Base-by-base conservation (phyloP, 2,888 invertebrate genomes). In the Catocala nupta region DNA sequence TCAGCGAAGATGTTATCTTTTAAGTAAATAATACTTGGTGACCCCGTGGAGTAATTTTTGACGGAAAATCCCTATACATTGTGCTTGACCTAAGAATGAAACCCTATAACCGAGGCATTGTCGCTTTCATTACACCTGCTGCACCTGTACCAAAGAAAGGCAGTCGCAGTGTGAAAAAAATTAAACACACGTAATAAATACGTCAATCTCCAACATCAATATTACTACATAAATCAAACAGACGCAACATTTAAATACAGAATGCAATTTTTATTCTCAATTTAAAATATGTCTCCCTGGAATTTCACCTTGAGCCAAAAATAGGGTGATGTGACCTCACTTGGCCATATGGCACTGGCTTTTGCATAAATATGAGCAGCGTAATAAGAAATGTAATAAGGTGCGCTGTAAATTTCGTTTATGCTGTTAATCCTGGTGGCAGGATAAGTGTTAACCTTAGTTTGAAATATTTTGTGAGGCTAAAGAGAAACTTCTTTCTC, bases 301-400 rank as follows among this genome's bases (percentile, higher is more conserved):
- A 70, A 71, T 79, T 78, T 82, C 74, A 7, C 79, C 79, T 78
- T 71, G 56, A 67, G 65, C 81, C 62, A 70, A 80, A 80, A 76
- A 80, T 81, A 77, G 66, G 68, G 59, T 63, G 63, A 55, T 66
- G 55, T 62, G 66, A 73, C 70, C 64, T 71, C 36, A 64, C 67
- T 64, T 65, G 55, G 55, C 67, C 65, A 68, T 63, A 65, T 67
- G 73, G 67, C 57, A 65, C 70, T 62, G 45, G 63, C 64, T 66
- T 68, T 77, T 73, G 74, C 74, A 74, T 75, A 70, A 71, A 68
- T 58, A 77, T 77, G 65, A 66, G 74, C 59, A 55, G 57, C 55
- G 62, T 74, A 70, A 77, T 75, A 74, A 71, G 61, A 68, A 73
- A 68, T 71, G 68, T 77, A 74, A 75, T 75, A 75, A 73, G 62